phyloP scores from a whole-genome alignment of 2,113 vertebrate genomes.

The Tor tambroides region DNA sequence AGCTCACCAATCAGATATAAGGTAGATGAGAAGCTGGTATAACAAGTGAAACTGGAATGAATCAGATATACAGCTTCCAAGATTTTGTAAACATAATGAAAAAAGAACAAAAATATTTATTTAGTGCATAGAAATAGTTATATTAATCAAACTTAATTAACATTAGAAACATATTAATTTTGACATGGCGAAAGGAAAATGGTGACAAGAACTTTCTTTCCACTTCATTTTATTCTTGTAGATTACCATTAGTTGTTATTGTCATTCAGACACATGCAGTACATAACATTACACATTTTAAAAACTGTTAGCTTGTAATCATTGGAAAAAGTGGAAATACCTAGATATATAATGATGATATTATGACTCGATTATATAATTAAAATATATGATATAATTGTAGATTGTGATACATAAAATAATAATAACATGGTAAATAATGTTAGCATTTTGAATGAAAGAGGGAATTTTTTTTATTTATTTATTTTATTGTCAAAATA shows the following conservation, averaged over 20 bases:
- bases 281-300: background rate
- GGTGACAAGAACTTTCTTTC: background rate
- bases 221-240: background rate
- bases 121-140: too few species aligned
- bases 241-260: background rate
- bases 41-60: background rate
- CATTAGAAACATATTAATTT: background rate
- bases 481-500: background rate
- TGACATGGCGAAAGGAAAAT: background rate
- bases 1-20: background rate
- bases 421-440: background rate
- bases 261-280: background rate
- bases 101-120: background rate
- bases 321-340: background rate
- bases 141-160: too few species aligned
- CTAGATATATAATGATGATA: background rate
- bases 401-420: background rate
- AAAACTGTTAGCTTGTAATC: background rate
- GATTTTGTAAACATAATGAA: background rate
- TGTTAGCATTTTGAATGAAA: background rate
- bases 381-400: background rate
- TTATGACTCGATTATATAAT: too few species aligned
- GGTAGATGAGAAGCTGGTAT: background rate
- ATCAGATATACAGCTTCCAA: background rate
- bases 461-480: background rate